phyloP scores from a whole-genome alignment of 2,797 vertebrate genomes.

The Microctenopoma steveboyesi region DNA sequence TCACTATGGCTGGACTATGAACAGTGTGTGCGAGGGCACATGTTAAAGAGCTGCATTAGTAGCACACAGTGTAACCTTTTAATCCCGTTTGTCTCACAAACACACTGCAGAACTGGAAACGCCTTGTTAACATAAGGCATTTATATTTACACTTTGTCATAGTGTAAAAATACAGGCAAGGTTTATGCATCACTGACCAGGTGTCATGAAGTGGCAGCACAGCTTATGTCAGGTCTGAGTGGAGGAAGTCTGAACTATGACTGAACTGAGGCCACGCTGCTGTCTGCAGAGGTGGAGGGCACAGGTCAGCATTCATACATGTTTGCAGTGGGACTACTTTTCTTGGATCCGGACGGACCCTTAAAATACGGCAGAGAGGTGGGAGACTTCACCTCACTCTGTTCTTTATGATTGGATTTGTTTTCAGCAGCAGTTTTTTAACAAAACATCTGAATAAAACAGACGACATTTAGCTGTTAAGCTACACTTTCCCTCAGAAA shows the following conservation, averaged over 20 bases:
- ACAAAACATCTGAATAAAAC: too few relatives aligned
- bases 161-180: slow-evolving; percentile 46
- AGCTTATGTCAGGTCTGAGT: slow-evolving; percentile 46
- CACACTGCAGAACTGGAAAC: slow-evolving; percentile 26
- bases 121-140: slow-evolving; percentile 12
- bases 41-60: not conserved
- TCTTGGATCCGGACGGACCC: slow-evolving; percentile 22
- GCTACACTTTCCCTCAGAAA: too few relatives aligned
- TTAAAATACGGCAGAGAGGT: slow-evolving; percentile 1
- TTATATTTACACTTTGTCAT: slow-evolving; percentile 44
- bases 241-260: slow-evolving; percentile 51
- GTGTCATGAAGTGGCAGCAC: slow-evolving; percentile 29
- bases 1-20: slow-evolving; percentile 1
- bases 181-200: slow-evolving; percentile 22
- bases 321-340: slow-evolving; percentile 5
- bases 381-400: not conserved
- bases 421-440: too few relatives aligned
- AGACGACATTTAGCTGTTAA: too few relatives aligned
- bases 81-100: slow-evolving; percentile 21
- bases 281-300: slow-evolving; percentile 38
- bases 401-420: too few relatives aligned
- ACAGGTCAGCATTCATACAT: slow-evolving; percentile 10
- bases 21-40: not conserved
- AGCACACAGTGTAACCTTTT: not conserved
- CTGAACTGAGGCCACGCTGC: slow-evolving; percentile 42